Evolutionary conservation across 2,888 invertebrate species (phyloP), one percentile per base, ranked within the genome.

Genomic region (Dione juno): DNA sequence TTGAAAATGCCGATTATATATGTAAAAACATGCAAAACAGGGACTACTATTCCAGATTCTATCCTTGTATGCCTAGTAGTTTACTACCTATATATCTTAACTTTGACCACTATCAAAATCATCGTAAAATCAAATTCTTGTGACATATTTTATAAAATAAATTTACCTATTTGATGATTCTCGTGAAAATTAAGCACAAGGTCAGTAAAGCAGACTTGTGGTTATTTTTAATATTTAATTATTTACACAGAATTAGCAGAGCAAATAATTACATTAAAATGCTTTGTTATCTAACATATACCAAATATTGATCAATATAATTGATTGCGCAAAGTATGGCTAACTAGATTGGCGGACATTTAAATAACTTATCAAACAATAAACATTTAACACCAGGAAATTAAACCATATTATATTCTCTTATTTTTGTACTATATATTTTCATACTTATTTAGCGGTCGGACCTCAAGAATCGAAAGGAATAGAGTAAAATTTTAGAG

Each of bases 221-320:
- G 43, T 50, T 13, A 61, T 66, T 40, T 57, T 70, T 37, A 57
- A 57, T 37, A 57, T 54, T 67, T 21, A 64, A 69, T 67, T 70
- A 58, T 76, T 76, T 71, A 68, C 71, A 52, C 57, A 70, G 64
- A 74, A 74, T 76, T 76, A 76, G 68, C 66, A 21, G 52, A 53
- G 68, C 70, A 70, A 76, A 76, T 57, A 74, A 21, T 58, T 74
- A 57, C 73, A 41, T 58, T 61, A 52, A 43, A 53, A 21, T 57
- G 61, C 41, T 54, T 57, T 73, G 71, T 70, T 73, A 28, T 28
- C 5, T 28, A 61, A 52, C 52, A 19, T 67, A 57, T 57, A 16
- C 11, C 50, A 75, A 75, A 77, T 75, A 75, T 76, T 77, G 63
- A 68, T 72, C 54, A 48, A 64, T 67, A 53, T 74, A 74, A 71